Base-by-base conservation (phyloP, 2,113 vertebrate genomes). In the Oostethus manadensis region DNA sequence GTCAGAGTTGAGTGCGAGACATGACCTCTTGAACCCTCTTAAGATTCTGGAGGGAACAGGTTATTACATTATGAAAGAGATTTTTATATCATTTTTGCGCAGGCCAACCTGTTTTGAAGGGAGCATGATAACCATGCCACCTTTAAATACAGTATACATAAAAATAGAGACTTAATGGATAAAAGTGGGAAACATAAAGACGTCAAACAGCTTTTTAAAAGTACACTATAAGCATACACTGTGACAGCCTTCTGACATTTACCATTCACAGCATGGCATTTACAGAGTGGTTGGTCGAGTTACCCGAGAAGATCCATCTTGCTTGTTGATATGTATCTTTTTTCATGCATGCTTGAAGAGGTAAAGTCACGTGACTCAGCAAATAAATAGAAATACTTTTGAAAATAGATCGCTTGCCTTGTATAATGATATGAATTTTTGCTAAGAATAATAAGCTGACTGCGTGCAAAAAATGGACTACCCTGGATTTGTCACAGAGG, bases 141-240 rank as follows among this genome's bases (percentile, higher is more conserved):
- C 38, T 42, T 14, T 42, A 42, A 42, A 42, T 4, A 42, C 38
- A 42, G 13, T 42, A 42, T 14, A 6, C 14, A 42, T 3, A 42
- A 2, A 42, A 42, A 38, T 11, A 38, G 38, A 14, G 38, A 14
- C 38, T 42, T 14, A 40, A 11, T 3, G 13, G 13, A 40, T 40
- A 42, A 13, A 42, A 42, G 13, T 42, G 38, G 38, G 38, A 42
- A 2, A 7, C 13, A 42, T 13, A 42, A 42, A 42, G 38, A 11
- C 38, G 38, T 42, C 38, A 42, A 98, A 80, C 3, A 98, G 91
- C 96, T 97, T 68, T 4, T 42, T 58, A 10, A 6, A 66, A 40
- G 72, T 3, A 74, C 0, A 55, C 2, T 60, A 17, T 22, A 53
- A 38, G 20, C 10, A 14, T 14, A 29, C 13, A 51, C 15, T 14